Evolutionary conservation across 1,140 invertebrate genomes (phyloP).

Genomic region (Holcopasites calliopsidis): DNA sequence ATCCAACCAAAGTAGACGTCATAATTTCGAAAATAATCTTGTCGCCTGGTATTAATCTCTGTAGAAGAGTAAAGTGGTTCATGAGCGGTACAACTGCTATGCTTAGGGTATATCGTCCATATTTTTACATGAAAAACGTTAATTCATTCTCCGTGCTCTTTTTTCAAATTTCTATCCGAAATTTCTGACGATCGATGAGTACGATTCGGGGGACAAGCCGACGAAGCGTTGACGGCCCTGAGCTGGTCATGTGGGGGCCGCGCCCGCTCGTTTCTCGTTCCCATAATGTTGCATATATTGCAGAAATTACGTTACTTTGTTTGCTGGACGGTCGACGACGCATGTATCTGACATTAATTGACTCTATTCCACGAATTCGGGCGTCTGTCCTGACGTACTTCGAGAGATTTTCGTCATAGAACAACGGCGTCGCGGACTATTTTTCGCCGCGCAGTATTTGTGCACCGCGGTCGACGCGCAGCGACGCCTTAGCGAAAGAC

Average conservation of each 20-base stretch:
- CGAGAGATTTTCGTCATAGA: constrained; percentile 52
- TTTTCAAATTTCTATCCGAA: not conserved
- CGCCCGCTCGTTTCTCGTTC: constrained; percentile 53
- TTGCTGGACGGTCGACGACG: not conserved
- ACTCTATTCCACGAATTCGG: not conserved
- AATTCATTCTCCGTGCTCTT: no score
- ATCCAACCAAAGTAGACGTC: not conserved
- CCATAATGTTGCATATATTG: constrained; percentile 62
- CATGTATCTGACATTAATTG: not conserved
- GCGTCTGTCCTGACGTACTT: constrained; percentile 67
- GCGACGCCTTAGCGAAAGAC: constrained; percentile 30
- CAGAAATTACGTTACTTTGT: constrained; percentile 50
- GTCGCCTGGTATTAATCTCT: no score
- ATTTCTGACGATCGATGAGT: not conserved
- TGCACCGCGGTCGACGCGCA: constrained; percentile 34
- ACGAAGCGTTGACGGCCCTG: constrained; percentile 1
- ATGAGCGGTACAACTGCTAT: no score
- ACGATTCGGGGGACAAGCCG: not conserved
- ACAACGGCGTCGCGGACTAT: constrained; percentile 18
- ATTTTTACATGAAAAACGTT: no score
- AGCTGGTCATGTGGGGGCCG: constrained; percentile 55
- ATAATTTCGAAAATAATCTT: no score
- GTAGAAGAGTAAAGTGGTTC: no score
- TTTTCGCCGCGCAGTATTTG: constrained; percentile 44
- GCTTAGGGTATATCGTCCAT: no score